Percentiles rank a stretch among this genome's conserved stretches.
phyloP scores from a whole-genome alignment of 2,888 invertebrate genomes.

The Bombylius major region DNA sequence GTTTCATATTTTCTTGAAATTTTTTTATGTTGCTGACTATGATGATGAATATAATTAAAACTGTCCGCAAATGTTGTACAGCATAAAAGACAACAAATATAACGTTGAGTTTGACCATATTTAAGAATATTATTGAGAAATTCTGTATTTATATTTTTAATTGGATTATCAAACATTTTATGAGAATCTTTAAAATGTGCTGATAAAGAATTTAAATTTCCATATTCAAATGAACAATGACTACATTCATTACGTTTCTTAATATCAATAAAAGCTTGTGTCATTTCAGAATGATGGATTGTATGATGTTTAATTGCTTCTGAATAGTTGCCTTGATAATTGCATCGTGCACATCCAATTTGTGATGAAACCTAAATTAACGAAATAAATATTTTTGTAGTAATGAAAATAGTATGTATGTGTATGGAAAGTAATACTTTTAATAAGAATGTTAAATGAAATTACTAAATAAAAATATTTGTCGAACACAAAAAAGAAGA shows the following conservation, averaged over 20 bases:
- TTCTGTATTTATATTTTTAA: background rate
- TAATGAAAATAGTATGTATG: no score
- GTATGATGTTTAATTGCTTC: background rate
- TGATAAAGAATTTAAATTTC: background rate
- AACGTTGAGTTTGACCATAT: background rate
- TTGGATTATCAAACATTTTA: background rate
- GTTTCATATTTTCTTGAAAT: background rate
- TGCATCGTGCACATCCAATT: background rate
- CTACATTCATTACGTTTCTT: background rate
- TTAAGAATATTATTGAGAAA: background rate
- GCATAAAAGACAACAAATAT: constrained; percentile 1
- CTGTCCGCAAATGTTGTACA: background rate
- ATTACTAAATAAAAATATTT: no score
- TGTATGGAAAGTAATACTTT: no score
- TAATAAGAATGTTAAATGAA: no score
- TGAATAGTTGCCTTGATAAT: background rate
- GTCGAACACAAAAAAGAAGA: no score
- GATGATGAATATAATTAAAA: background rate
- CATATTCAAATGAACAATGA: constrained; percentile 1
- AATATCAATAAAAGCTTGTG: background rate
- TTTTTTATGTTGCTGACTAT: background rate
- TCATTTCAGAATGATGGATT: background rate
- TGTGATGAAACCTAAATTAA: background rate
- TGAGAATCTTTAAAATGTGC: background rate
- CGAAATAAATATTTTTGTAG: no score